These are phyloP conservation scores for Stenoptilia bipunctidactyla DNA, from an alignment of 2,888 invertebrate genomes.

Conservation along the genomic window DNA sequence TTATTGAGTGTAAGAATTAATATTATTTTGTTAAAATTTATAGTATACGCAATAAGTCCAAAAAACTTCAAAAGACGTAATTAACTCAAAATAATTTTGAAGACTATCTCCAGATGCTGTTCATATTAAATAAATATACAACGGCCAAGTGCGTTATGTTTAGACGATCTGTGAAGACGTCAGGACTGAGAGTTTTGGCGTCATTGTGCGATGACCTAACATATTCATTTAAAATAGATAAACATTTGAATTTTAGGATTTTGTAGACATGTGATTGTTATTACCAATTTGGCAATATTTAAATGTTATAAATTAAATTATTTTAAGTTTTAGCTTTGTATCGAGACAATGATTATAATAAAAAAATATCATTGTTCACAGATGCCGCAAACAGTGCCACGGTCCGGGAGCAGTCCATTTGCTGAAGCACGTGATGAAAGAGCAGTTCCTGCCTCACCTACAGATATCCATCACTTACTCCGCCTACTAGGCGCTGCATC, in stretches of 20 bases:
- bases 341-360: no score
- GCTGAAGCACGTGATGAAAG: conserved; percentile 80
- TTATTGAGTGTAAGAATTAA: conserved; percentile 40
- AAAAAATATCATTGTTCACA: conserved; percentile 49
- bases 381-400: conserved; percentile 88
- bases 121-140: neutral
- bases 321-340: no score
- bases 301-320: neutral
- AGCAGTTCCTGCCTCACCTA: conserved; percentile 69
- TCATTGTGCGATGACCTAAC: neutral
- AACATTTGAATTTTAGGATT: neutral
- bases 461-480: conserved; percentile 57
- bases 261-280: no score
- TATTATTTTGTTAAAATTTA: conserved; percentile 8
- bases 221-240: neutral
- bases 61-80: no score
- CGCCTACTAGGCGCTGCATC: conserved; percentile 62
- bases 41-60: neutral
- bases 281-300: neutral
- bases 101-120: conserved; percentile 9
- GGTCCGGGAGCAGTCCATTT: conserved; percentile 81
- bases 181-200: neutral
- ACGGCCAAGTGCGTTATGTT: neutral
- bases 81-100: conserved; percentile 9
- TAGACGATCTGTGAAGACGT: neutral